Percentiles rank a stretch among this genome's conserved stretches.
Conservation (phyloP, 2,797 vertebrate genomes). For the Pangasius sanitwongsei region DNA sequence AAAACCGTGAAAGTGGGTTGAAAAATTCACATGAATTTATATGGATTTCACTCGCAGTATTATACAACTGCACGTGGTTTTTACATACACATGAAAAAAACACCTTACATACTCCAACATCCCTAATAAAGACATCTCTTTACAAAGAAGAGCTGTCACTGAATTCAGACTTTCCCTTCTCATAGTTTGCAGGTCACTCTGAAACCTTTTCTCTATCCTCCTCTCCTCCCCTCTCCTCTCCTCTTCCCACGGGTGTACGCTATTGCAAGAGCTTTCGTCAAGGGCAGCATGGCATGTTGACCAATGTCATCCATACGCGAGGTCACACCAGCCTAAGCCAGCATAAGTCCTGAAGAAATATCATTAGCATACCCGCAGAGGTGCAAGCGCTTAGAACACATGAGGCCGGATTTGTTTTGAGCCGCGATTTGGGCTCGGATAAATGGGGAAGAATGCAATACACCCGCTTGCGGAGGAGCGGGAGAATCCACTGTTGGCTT, state of each 20-base stretch:
- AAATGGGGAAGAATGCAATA: conserved; percentile 49
- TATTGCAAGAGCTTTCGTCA: conserved; percentile 67
- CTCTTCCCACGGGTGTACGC: conserved; percentile 30
- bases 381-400: conserved; percentile 43
- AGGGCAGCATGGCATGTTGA: conserved; percentile 79
- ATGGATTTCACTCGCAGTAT: not conserved
- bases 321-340: conserved; percentile 78
- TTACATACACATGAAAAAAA: not conserved
- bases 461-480: conserved; percentile 24
- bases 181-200: not conserved
- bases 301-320: conserved; percentile 82
- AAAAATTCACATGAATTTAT: not conserved
- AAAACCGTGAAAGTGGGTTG: not conserved
- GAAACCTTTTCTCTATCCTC: no score
- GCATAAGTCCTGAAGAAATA: conserved; percentile 80
- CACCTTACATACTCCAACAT: not conserved
- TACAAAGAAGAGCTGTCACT: not conserved
- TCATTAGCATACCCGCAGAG: conserved; percentile 76
- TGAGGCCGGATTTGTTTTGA: conserved; percentile 57
- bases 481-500: conserved; percentile 47
- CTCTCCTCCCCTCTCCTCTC: not conserved
- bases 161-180: conserved; percentile 1
- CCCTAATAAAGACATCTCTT: not conserved
- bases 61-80: not conserved
- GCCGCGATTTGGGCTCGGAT: conserved; percentile 51